Evolutionary conservation across 64 coral and sea anemone species (phyloP), one percentile per base, ranked within the genome.

Genomic region (Dendronephthya gigantea): DNA sequence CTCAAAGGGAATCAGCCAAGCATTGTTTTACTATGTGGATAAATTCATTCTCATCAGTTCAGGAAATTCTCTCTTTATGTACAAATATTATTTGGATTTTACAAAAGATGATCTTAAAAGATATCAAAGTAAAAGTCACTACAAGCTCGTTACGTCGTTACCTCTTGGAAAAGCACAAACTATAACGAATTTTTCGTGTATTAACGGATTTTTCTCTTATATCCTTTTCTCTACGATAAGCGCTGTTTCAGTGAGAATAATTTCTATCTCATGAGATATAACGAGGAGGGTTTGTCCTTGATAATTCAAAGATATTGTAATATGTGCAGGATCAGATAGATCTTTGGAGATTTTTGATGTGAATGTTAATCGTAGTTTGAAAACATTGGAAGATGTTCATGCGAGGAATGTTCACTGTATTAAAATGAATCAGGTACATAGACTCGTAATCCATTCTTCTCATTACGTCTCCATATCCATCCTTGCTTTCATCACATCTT

Each of bases 331-430:
- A 66, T 98, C 95, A 35, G 91, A 98, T 66, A 91, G 89, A 58
- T 98, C 95, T 1, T 87, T 93, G 45, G 89, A 98, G 40, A 87
- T 98, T n/a, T 91, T 98, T 82, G 95, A 98, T 87, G 90, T 98
- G 92, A 93, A 98, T 70, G 89, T 91, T 6, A 90, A 84, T 17
- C 84, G 86, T 22, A 91, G 89, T 43, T 84, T 93, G 32, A 90
- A 89, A 4, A 84, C 89, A 16, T 27, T 98, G 22, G 49, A 91
- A 82, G 95, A 98, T 28, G 92, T 90, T 2, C 95, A 93, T 37
- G 85, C 89, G 34, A 86, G 95, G 40, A 92, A 90, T 35, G 90
- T 89, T 6, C 95, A 98, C 74, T 82, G 89, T 10, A 90, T 98
- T 43, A 90, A 87, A 72, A 92, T 93, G 27, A 98, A 98, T 81